A percentile compares a stretch with the other conserved stretches of the same genome.
Conservation (phyloP, 2,888 invertebrate species). For the Ophion slaviceki region DNA sequence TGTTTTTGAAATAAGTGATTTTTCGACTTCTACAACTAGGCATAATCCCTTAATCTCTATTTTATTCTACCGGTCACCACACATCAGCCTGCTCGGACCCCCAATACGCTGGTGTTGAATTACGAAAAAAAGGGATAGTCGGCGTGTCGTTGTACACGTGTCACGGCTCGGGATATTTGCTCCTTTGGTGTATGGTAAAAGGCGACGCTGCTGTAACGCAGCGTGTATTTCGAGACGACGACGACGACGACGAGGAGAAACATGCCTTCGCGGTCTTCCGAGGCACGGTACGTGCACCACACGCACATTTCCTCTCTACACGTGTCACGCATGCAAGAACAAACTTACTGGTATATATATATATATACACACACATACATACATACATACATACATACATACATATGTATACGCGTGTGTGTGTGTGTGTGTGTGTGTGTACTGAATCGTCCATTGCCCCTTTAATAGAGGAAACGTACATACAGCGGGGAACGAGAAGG, state of each 20-base stretch:
- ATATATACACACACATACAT: no score
- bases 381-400: no score
- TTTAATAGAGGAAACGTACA: slow-evolving; percentile 26
- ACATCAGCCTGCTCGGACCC: not conserved
- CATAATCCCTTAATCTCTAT: not conserved
- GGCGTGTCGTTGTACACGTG: slow-evolving; percentile 56
- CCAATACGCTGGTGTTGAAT: slow-evolving; percentile 50
- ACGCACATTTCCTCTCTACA: slow-evolving; percentile 60
- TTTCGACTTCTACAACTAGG: no score
- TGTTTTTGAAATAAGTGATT: no score
- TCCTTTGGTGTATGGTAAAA: slow-evolving; percentile 40
- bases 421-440: not conserved
- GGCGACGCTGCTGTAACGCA: slow-evolving; percentile 15
- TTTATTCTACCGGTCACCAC: not conserved
- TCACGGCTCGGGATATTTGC: slow-evolving; percentile 38
- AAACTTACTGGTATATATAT: not conserved
- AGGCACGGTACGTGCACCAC: slow-evolving; percentile 63
- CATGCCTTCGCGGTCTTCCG: slow-evolving; percentile 66
- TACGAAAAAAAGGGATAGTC: slow-evolving; percentile 39
- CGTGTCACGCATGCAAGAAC: slow-evolving; percentile 62
- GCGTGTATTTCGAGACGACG: slow-evolving; percentile 65
- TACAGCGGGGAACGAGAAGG: slow-evolving; percentile 6
- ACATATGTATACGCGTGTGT: not conserved
- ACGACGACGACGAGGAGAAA: slow-evolving; percentile 53
- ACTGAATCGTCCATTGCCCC: slow-evolving; percentile 59